Conservation (phyloP, 2,113 vertebrate genomes). For the Pleuronectes platessa region DNA sequence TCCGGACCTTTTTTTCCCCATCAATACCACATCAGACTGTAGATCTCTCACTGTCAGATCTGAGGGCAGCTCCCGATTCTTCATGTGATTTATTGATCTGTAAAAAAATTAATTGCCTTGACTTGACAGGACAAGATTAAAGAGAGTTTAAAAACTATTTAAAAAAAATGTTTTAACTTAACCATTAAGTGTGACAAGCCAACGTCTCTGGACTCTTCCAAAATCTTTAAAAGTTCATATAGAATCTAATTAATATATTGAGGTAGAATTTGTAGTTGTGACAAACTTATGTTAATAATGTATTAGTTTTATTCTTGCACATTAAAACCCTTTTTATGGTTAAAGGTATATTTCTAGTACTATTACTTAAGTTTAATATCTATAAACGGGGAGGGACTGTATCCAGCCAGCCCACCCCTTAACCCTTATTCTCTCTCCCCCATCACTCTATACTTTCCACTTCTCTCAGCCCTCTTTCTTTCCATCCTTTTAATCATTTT, state of each 20-base stretch:
- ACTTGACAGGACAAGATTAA: not conserved
- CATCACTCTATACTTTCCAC: conserved; percentile 21
- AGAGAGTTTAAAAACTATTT: not conserved
- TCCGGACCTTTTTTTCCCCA: too few species aligned
- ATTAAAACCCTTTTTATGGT: not conserved
- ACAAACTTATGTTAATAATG: not conserved
- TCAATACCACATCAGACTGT: not conserved
- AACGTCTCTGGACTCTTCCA: not conserved
- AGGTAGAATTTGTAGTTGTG: not conserved
- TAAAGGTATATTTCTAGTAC: not conserved
- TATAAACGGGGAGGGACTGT: not conserved
- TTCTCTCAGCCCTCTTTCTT: conserved; percentile 16
- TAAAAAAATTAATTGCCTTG: not conserved
- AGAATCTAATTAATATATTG: not conserved
- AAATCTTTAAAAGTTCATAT: not conserved
- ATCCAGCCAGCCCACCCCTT: not conserved
- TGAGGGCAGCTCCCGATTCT: not conserved
- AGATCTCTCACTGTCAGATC: not conserved
- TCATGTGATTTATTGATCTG: not conserved
- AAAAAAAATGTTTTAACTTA: not conserved
- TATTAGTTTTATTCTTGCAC: not conserved
- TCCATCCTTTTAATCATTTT: conserved; percentile 66
- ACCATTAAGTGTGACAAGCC: not conserved
- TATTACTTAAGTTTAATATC: not conserved
- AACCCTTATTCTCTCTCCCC: not conserved